These are phyloP conservation scores for Drosophila vallismaia DNA, from an alignment of 2,888 invertebrate genomes.

Conservation along the genomic window DNA sequence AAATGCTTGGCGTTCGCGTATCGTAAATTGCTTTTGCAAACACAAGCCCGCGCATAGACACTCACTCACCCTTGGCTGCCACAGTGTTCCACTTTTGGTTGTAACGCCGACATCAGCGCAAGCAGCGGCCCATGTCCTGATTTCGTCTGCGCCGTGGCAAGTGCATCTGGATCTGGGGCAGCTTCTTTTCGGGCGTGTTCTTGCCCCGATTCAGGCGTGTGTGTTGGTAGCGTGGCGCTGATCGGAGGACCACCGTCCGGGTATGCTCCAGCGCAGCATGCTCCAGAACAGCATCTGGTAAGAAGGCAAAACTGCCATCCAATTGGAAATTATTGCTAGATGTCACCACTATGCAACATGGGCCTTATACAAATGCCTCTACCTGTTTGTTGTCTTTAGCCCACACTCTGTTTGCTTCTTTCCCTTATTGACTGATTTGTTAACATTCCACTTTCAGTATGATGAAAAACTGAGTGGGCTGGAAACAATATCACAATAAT, in stretches of 20 bases:
- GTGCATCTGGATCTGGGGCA: conserved; percentile 32
- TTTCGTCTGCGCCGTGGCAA: conserved; percentile 44
- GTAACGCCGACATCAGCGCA: conserved; percentile 19
- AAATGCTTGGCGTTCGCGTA: conserved; percentile 58
- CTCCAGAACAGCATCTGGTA: conserved; percentile 35
- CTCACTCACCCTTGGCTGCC: conserved; percentile 22
- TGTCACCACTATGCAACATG: not conserved
- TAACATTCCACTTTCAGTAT: conserved; percentile 15
- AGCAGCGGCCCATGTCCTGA: conserved; percentile 58
- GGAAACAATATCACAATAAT: not conserved
- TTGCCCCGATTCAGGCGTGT: not conserved
- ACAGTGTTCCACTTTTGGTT: conserved; percentile 66
- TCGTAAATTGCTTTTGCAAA: conserved; percentile 75
- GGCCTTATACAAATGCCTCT: not conserved
- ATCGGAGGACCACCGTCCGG: conserved; percentile 6
- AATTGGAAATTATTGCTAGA: conserved; percentile 21
- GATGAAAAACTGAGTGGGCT: not conserved
- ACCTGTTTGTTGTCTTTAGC: conserved; percentile 43
- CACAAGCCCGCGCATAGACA: conserved; percentile 38
- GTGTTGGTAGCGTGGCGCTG: conserved; percentile 3
- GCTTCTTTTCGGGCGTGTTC: conserved; percentile 42
- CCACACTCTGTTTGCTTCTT: conserved; percentile 23
- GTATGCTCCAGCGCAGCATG: conserved; percentile 23
- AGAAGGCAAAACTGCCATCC: conserved; percentile 7
- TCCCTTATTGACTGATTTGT: conserved; percentile 13